Percentiles rank a stretch among this genome's conserved stretches.
Conservation (phyloP, 2,797 vertebrate genomes). For the Acanthopagrus latus region DNA sequence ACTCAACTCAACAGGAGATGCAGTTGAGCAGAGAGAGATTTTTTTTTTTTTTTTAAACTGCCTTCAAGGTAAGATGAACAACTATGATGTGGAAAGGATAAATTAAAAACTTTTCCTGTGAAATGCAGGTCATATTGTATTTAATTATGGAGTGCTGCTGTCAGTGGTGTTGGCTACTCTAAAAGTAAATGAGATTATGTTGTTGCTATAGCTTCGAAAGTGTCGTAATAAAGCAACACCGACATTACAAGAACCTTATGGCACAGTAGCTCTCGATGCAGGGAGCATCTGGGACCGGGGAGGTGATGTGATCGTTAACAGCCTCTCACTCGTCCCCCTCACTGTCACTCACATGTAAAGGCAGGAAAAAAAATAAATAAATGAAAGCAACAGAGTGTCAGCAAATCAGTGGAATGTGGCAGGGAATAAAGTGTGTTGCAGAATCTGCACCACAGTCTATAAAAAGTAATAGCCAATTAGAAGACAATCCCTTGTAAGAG, state of each 20-base stretch:
- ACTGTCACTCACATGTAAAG: slow-evolving; percentile 58
- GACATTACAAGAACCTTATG: slow-evolving; percentile 56
- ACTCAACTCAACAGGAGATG: background rate
- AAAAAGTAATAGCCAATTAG: slow-evolving; percentile 86
- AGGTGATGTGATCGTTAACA: slow-evolving; percentile 64
- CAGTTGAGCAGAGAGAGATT: background rate
- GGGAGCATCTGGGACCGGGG: slow-evolving; percentile 59
- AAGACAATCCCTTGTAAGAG: slow-evolving; percentile 77
- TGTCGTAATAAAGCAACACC: slow-evolving; percentile 53
- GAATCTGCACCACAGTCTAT: slow-evolving; percentile 78
- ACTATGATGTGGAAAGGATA: background rate
- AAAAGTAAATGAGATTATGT: slow-evolving; percentile 56
- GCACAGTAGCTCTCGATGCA: slow-evolving; percentile 35
- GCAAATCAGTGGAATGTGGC: slow-evolving; percentile 76
- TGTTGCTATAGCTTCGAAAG: slow-evolving; percentile 63
- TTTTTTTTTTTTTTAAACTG: background rate
- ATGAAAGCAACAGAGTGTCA: slow-evolving; percentile 72
- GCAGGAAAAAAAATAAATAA: slow-evolving; percentile 36
- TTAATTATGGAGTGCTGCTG: slow-evolving; percentile 34
- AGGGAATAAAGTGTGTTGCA: slow-evolving; percentile 72
- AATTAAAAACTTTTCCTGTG: slow-evolving; percentile 2
- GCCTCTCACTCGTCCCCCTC: slow-evolving; percentile 30
- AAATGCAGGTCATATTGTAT: slow-evolving; percentile 26
- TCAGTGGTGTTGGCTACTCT: slow-evolving; percentile 38
- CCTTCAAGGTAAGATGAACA: background rate